phyloP scores from a whole-genome alignment of 2,797 vertebrate species.

The Basileuterus tristriatus region DNA sequence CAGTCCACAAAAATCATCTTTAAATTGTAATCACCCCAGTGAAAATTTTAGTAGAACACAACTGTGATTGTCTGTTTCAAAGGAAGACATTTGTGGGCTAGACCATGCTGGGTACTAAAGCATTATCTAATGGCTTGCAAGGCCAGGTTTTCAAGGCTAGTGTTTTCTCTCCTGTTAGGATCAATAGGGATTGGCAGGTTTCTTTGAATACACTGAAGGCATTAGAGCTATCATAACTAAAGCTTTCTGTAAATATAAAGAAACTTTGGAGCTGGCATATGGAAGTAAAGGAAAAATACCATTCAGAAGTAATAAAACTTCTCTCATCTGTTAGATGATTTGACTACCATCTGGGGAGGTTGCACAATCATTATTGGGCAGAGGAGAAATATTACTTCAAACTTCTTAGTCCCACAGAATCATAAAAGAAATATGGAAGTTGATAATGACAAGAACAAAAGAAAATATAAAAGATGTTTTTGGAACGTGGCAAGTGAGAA shows the following conservation, averaged over 20 bases:
- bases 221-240: not conserved
- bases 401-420: conserved; percentile 3
- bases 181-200: not conserved
- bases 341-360: not conserved
- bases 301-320: not conserved
- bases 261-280: not conserved
- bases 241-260: not conserved
- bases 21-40: not conserved
- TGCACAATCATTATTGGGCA: not conserved
- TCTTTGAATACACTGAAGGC: not conserved
- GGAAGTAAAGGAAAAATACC: not conserved
- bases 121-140: not conserved
- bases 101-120: not conserved
- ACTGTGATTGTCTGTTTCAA: not conserved
- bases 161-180: not conserved
- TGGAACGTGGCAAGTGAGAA: not conserved
- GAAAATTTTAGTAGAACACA: not conserved
- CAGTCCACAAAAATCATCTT: conserved; percentile 1
- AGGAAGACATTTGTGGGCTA: not conserved
- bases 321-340: not conserved
- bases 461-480: conserved; percentile 43
- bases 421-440: conserved; percentile 30
- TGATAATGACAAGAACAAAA: conserved; percentile 42
- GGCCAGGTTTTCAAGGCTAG: not conserved
- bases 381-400: not conserved